phyloP scores from a whole-genome alignment of 2,888 invertebrate genomes.

The Agrochola macilenta region DNA sequence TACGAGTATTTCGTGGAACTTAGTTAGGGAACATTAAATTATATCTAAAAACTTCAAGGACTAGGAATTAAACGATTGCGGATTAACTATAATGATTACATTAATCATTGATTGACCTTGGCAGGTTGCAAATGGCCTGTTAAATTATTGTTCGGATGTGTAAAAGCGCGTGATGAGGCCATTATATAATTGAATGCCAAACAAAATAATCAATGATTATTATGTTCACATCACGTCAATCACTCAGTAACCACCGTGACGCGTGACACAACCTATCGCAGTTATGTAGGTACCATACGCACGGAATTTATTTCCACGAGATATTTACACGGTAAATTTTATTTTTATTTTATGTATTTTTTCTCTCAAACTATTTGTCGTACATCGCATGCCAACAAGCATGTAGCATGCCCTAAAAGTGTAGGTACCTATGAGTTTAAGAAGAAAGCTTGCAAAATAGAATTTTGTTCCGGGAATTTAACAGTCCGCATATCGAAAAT shows the following conservation, averaged over 20 bases:
- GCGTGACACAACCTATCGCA: not conserved
- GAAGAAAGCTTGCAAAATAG: not conserved
- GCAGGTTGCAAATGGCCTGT: not conserved
- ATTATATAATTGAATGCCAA: not conserved
- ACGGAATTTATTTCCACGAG: not conserved
- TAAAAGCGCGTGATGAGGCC: not conserved
- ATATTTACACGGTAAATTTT: not conserved
- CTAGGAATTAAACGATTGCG: not conserved
- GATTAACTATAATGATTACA: not conserved
- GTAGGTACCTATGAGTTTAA: not conserved
- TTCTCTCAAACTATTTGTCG: not conserved
- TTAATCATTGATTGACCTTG: not conserved
- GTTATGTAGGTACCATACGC: not conserved
- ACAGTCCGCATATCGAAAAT: not conserved
- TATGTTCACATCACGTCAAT: not conserved
- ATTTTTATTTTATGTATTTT: not conserved
- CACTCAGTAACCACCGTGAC: not conserved
- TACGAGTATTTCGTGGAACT: not conserved
- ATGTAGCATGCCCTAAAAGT: not conserved
- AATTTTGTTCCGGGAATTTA: not conserved
- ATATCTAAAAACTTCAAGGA: not conserved
- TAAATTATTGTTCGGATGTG: not conserved
- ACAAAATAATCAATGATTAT: not conserved
- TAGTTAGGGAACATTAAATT: not conserved
- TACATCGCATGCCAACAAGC: not conserved